Evolutionary conservation across 2,797 vertebrate genomes (phyloP).

Genomic region (Morus bassanus): DNA sequence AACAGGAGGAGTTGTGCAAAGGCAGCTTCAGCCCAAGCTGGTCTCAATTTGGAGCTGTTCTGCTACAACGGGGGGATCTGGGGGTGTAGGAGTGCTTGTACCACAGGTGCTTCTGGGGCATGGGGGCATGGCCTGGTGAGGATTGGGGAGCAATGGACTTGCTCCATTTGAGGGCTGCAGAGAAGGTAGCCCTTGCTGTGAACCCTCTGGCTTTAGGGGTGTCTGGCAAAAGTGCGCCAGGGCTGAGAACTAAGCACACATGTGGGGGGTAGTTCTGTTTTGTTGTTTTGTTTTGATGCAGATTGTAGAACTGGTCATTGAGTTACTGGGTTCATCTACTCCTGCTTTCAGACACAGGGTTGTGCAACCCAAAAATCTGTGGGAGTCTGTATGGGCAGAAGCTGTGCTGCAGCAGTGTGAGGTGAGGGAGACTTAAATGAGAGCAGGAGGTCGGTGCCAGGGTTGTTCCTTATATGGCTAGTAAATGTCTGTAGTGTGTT

Average conservation of each 20-base stretch:
- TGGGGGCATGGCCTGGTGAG: neutral
- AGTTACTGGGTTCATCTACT: neutral
- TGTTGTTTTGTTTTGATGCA: neutral
- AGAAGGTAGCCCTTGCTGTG: neutral
- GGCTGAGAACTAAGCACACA: neutral
- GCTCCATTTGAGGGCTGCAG: neutral
- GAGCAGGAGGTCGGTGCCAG: neutral
- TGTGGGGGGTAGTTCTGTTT: neutral
- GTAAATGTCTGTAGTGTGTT: neutral
- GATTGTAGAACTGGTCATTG: neutral
- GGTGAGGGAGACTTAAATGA: neutral
- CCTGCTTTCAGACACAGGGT: neutral
- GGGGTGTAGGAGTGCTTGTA: neutral
- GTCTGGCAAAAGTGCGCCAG: neutral
- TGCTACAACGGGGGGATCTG: rapidly evolving
- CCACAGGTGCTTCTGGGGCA: neutral
- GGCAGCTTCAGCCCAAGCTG: neutral
- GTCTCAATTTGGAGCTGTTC: neutral
- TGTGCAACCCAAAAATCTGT: neutral
- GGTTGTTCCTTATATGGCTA: neutral
- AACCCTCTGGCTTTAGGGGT: neutral
- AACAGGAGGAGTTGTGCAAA: neutral
- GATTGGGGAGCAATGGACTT: neutral
- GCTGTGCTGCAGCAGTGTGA: neutral
- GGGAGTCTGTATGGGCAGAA: neutral